These are phyloP conservation scores for Natrix natrix DNA, from an alignment of 2,797 vertebrate species.

Conservation along the genomic window DNA sequence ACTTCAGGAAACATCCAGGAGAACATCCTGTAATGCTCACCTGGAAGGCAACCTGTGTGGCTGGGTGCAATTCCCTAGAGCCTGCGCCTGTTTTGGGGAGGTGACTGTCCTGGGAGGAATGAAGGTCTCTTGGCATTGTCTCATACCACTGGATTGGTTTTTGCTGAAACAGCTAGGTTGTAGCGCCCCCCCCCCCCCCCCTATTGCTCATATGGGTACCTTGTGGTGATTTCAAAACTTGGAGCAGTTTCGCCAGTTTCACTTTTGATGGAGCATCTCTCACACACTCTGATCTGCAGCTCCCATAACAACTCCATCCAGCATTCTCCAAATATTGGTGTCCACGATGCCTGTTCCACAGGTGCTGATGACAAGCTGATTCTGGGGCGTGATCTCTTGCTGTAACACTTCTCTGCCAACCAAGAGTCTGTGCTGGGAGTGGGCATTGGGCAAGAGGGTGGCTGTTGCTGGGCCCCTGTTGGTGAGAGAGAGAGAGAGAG, in stretches of 20 bases:
- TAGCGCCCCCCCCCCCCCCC: too few relatives aligned
- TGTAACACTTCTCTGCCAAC: neutral
- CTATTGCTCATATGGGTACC: neutral
- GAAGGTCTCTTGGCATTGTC: neutral
- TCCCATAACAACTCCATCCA: neutral
- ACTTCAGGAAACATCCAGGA: neutral
- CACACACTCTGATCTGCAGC: neutral
- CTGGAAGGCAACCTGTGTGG: neutral
- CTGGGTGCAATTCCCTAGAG: neutral
- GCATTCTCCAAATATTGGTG: neutral
- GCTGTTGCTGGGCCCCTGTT: neutral
- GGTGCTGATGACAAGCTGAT: neutral
- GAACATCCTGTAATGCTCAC: neutral
- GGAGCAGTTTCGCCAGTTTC: neutral
- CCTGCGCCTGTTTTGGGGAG: neutral
- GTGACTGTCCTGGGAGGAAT: neutral
- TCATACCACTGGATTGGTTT: neutral
- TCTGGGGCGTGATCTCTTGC: neutral
- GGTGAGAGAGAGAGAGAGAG: too few relatives aligned
- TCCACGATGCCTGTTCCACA: neutral
- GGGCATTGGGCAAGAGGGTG: neutral
- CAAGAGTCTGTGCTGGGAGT: neutral
- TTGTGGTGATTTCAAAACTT: neutral
- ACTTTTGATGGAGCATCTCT: neutral
- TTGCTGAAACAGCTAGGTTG: neutral